Percentiles rank a stretch among this genome's conserved stretches.
These are phyloP conservation scores for Zaprionus vittiger DNA, from an alignment of 1,140 invertebrate genomes.

Conservation along the genomic window DNA sequence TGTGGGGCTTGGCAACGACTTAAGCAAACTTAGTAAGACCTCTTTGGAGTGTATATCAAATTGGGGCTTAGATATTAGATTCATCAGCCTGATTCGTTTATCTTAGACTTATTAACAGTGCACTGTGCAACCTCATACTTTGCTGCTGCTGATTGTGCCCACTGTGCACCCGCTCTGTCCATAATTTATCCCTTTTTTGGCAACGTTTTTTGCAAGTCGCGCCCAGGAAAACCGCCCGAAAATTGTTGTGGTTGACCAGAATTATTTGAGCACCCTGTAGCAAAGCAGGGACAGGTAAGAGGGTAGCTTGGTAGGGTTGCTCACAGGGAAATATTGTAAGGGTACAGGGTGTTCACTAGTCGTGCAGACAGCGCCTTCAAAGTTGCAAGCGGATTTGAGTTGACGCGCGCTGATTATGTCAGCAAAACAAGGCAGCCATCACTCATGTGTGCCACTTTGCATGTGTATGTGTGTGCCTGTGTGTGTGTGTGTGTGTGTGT, in stretches of 20 bases:
- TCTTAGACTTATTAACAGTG: no score
- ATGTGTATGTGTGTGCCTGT: slow-evolving; percentile 17
- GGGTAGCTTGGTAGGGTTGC: neutral
- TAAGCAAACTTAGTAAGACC: no score
- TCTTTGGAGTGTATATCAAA: no score
- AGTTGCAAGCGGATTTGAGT: slow-evolving; percentile 3
- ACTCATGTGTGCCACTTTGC: slow-evolving; percentile 42
- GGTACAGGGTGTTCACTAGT: neutral
- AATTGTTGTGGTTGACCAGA: slow-evolving; percentile 77
- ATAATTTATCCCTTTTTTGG: slow-evolving; percentile 40
- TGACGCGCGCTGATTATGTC: slow-evolving; percentile 26
- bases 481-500: slow-evolving; percentile 19
- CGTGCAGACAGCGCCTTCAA: slow-evolving; percentile 35
- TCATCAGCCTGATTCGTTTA: no score
- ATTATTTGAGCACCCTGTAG: slow-evolving; percentile 51
- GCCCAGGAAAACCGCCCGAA: slow-evolving; percentile 39
- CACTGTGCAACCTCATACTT: no score
- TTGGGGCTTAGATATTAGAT: no score
- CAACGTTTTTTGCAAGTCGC: slow-evolving; percentile 27
- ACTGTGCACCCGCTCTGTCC: neutral
- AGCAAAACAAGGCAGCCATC: slow-evolving; percentile 63
- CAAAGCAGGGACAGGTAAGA: neutral
- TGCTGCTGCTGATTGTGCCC: neutral
- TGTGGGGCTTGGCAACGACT: no score
- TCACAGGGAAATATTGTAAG: neutral